Conservation (phyloP, 2,113 vertebrate genomes). For the Montifringilla adamsi region DNA sequence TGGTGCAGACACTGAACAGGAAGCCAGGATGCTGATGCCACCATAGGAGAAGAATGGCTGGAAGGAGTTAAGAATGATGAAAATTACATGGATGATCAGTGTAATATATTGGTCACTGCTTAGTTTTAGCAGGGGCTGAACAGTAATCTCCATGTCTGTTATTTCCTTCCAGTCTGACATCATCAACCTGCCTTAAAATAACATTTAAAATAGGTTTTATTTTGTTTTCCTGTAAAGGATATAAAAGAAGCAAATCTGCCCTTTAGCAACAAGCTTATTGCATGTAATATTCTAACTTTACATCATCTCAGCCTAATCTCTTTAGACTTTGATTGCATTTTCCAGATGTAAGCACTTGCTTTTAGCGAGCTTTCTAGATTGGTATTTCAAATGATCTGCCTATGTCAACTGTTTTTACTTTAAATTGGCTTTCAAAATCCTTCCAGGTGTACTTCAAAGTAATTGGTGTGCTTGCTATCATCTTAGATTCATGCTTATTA, state of each 20-base stretch:
- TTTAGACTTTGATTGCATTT: slow-evolving; percentile 40
- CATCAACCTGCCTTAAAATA: slow-evolving; percentile 16
- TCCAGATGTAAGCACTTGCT: slow-evolving; percentile 33
- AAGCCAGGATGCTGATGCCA: background rate
- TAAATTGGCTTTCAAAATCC: slow-evolving; percentile 18
- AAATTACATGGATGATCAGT: background rate
- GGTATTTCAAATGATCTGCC: slow-evolving; percentile 2
- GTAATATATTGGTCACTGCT: background rate
- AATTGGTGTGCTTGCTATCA: background rate
- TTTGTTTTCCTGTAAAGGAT: slow-evolving; percentile 26
- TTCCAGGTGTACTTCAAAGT: slow-evolving; percentile 33
- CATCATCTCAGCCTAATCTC: slow-evolving; percentile 32
- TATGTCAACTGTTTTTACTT: background rate
- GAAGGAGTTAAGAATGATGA: background rate
- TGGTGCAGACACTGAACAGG: background rate
- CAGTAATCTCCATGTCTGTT: background rate
- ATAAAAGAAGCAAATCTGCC: background rate
- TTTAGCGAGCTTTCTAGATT: background rate
- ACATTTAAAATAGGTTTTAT: background rate
- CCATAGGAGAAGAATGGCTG: background rate
- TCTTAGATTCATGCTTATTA: background rate
- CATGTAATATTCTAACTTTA: slow-evolving; percentile 21
- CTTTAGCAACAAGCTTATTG: slow-evolving; percentile 13
- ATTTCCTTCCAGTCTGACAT: background rate
- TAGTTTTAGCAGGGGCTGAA: background rate